Evolutionary conservation across 2,113 vertebrate genomes (phyloP).

Genomic region (Vidua chalybeata): DNA sequence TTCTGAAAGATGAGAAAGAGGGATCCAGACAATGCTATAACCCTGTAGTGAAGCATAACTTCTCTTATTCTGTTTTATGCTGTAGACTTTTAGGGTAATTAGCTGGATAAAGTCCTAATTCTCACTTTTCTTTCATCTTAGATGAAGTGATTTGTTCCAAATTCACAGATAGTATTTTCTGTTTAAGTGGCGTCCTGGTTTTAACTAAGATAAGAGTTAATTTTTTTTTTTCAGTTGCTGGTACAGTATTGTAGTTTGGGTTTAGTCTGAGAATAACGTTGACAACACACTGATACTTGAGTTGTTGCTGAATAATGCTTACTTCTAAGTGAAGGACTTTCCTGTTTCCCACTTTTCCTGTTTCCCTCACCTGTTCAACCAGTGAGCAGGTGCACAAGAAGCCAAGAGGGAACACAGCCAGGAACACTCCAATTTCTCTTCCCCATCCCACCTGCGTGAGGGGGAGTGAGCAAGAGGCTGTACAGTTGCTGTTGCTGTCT

Average conservation of each 20-base stretch:
- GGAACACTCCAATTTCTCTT: not conserved
- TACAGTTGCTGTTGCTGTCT: too few species aligned
- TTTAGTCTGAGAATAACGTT: not conserved
- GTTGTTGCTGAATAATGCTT: not conserved
- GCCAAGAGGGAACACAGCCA: not conserved
- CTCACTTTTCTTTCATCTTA: not conserved
- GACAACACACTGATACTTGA: not conserved
- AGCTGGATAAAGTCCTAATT: not conserved
- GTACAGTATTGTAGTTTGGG: not conserved
- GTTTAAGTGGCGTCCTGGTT: not conserved
- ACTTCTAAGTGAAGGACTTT: not conserved
- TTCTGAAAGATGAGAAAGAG: not conserved
- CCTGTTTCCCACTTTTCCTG: not conserved
- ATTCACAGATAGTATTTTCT: not conserved
- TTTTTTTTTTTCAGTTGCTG: not conserved
- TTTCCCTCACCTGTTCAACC: too few species aligned
- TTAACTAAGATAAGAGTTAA: not conserved
- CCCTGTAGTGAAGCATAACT: not conserved
- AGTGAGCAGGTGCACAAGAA: not conserved
- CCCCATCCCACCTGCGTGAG: rapidly evolving
- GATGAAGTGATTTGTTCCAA: not conserved
- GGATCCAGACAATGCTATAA: not conserved
- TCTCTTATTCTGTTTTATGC: not conserved
- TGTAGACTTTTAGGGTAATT: not conserved
- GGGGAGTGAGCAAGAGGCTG: not conserved